Percentiles rank a stretch among this genome's conserved stretches.
Conservation (phyloP, 1,140 invertebrate species). For the Drosophila dunni region DNA sequence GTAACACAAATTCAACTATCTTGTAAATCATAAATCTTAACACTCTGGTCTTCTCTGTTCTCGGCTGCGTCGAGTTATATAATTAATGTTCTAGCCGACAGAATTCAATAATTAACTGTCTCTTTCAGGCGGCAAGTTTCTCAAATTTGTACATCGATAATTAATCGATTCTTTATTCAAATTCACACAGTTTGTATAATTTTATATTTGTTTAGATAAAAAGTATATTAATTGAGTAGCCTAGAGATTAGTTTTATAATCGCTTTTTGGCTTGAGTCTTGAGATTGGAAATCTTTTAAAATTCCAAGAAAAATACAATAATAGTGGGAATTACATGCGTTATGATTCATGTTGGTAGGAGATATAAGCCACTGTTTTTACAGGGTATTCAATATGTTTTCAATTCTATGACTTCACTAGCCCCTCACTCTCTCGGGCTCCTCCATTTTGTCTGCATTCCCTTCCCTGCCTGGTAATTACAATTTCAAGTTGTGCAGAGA, state of each 20-base stretch:
- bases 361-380: not conserved
- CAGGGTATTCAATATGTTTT: slow-evolving; percentile 4
- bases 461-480: slow-evolving; percentile 62
- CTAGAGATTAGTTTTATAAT: slow-evolving; percentile 24
- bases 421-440: no score
- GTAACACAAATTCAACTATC: slow-evolving; percentile 38
- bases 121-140: slow-evolving; percentile 25
- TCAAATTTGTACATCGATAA: slow-evolving; percentile 43
- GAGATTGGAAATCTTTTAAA: not conserved
- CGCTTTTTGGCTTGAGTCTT: not conserved
- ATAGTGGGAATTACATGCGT: not conserved
- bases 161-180: slow-evolving; percentile 49
- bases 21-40: slow-evolving; percentile 57
- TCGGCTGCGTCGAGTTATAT: slow-evolving; percentile 20
- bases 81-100: slow-evolving; percentile 47
- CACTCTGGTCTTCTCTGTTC: slow-evolving; percentile 7
- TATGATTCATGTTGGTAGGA: not conserved
- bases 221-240: slow-evolving; percentile 28
- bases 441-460: not conserved
- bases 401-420: no score
- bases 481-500: slow-evolving; percentile 65
- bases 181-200: slow-evolving; percentile 3
- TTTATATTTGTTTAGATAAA: slow-evolving; percentile 50
- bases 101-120: slow-evolving; percentile 46
- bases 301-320: not conserved